Conservation (phyloP, 2,888 invertebrate species). For the Junonia oenone region DNA sequence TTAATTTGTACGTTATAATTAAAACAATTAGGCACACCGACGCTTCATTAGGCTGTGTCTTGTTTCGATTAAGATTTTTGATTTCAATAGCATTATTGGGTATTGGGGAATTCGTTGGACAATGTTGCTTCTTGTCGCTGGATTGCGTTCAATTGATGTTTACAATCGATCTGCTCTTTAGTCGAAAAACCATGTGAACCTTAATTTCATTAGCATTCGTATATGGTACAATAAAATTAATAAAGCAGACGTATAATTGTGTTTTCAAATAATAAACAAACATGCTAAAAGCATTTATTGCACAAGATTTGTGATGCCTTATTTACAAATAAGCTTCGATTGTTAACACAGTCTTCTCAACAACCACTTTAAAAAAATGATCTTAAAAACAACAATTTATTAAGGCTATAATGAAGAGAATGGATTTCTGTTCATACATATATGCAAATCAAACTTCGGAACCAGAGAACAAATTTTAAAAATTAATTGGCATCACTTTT, state of each 20-base stretch:
- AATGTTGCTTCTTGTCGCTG: background rate
- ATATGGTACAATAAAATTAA: background rate
- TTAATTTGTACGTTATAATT: conserved; percentile 70
- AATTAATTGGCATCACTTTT: no score
- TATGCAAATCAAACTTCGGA: no score
- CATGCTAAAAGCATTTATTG: background rate
- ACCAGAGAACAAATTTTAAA: no score
- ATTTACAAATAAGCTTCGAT: background rate
- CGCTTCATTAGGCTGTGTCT: conserved; percentile 31
- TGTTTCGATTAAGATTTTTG: conserved; percentile 15
- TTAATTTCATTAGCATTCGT: background rate
- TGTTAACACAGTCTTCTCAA: background rate
- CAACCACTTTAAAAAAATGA: no score
- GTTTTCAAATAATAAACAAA: background rate
- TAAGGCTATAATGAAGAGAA: no score
- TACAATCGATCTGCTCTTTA: background rate
- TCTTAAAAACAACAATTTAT: no score
- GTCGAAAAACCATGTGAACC: background rate
- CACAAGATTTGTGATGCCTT: background rate
- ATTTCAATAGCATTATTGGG: background rate
- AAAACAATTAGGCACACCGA: conserved; percentile 47
- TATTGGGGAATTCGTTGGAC: background rate
- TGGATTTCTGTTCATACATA: no score
- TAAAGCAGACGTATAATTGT: background rate
- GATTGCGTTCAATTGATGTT: no score